These are phyloP conservation scores for Peromyscus nudipes DNA, from an alignment of 2,797 vertebrate species.

Conservation along the genomic window DNA sequence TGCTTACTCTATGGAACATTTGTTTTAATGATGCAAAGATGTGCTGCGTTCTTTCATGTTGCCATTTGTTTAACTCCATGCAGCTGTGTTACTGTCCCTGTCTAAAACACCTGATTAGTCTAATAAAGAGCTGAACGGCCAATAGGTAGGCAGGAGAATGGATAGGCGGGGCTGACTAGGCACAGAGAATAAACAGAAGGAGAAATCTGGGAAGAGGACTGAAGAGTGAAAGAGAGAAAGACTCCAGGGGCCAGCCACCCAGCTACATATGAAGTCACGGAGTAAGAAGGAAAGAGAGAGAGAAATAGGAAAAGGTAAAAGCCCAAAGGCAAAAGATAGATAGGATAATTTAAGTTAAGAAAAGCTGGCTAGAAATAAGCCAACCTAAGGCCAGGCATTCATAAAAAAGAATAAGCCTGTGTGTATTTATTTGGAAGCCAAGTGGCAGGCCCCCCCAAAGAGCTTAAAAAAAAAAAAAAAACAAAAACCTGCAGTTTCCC, in stretches of 20 bases:
- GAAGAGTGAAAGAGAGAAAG: background rate
- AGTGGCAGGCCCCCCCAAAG: background rate
- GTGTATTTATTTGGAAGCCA: background rate
- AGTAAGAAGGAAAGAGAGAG: background rate
- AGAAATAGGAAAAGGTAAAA: background rate
- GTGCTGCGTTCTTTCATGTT: background rate
- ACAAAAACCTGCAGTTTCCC: background rate
- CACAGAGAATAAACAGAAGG: background rate
- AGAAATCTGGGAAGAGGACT: background rate
- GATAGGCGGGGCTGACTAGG: background rate
- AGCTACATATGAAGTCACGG: background rate
- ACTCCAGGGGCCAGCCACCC: background rate
- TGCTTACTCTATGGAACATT: background rate
- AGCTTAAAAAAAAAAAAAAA: background rate
- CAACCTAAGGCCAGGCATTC: background rate
- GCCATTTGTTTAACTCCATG: background rate
- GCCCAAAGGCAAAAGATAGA: background rate
- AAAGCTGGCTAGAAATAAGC: background rate
- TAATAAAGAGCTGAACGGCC: background rate
- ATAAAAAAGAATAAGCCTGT: background rate
- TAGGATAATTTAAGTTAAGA: background rate
- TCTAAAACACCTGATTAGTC: background rate
- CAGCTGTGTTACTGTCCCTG: background rate
- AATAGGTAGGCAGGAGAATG: background rate
- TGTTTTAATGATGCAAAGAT: background rate